Evolutionary conservation across 2,888 invertebrate genomes (phyloP), one percentile per base, ranked within the genome.

Genomic region (Bhutanitis thaidina): DNA sequence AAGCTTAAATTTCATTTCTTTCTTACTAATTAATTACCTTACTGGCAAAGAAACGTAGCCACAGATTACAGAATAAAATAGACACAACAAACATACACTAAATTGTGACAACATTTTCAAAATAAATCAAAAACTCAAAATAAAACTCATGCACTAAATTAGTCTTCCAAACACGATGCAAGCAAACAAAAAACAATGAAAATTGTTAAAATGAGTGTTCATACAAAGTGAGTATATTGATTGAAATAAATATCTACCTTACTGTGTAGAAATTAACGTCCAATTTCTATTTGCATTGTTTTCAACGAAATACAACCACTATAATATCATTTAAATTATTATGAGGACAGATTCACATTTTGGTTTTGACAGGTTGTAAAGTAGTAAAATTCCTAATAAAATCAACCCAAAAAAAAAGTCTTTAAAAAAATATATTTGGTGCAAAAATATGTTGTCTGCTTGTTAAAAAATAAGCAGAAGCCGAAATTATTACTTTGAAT

Each of bases 291-390:
- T 37, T 45, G 45, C 45, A 45, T 45, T 45, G 37, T 45, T 29
- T 45, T 27, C 27, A 45, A 36, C 14, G 29, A 29, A 37, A 29
- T 48, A 54, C 54, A 54, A 51, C 50, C 50, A 44, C 47, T 54
- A 51, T 36, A 3, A 20, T 34, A 41, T 51, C 49, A 49, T 49
- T 55, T 30, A 54, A 41, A 12, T 34, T 13, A 34, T 32, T 12
- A 32, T 5, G 7, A 5, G 38, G 15, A 34, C 41, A 13, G 27
- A 25, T 30, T 47, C 41, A 34, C 35, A 30, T 48, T 40, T 40
- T 40, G 48, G 40, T 48, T 5, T 10, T 35, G 16, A 45, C 10
- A n/a, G 14, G 15, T 43, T 20, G 40, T 9, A 8, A 9, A 7
- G 7, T 29, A 29, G 3, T 29, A 9, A 9, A 29, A n/a, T n/a